phyloP scores from a whole-genome alignment of 2,888 invertebrate genomes.

The Cryptus armator region DNA sequence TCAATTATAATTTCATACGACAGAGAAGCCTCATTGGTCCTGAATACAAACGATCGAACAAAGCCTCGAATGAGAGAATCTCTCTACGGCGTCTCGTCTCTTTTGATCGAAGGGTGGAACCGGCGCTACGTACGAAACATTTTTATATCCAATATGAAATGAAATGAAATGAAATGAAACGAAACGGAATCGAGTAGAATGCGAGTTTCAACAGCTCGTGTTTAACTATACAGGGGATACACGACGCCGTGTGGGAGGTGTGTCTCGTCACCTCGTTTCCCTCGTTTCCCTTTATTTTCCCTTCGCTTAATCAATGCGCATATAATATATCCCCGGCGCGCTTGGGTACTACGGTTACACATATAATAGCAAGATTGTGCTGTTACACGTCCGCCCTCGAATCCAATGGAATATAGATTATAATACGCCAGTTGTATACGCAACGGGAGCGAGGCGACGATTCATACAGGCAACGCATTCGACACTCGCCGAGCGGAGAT shows the following conservation, averaged over 20 bases:
- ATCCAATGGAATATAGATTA: conserved; percentile 20
- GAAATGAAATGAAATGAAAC: not conserved
- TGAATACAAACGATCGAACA: conserved; percentile 10
- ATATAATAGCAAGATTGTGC: conserved; percentile 25
- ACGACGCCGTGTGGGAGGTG: conserved; percentile 55
- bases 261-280: conserved; percentile 52
- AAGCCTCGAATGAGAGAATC: conserved; percentile 4
- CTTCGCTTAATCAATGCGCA: conserved; percentile 75
- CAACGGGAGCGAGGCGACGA: conserved; percentile 35
- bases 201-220: not conserved
- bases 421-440: conserved; percentile 24
- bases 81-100: not conserved
- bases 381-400: conserved; percentile 21
- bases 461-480: conserved; percentile 65
- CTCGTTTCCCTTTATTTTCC: conserved; percentile 45
- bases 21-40: not conserved
- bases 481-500: conserved; percentile 74
- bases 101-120: not conserved
- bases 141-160: not conserved
- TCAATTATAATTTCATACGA: conserved; percentile 37
- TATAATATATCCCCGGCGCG: conserved; percentile 51
- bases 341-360: conserved; percentile 10
- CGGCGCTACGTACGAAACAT: not conserved
- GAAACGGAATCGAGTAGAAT: not conserved
- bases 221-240: conserved; percentile 5